Evolutionary conservation across 2,888 invertebrate species (phyloP), one percentile per base, ranked within the genome.

Genomic region (Choristoneura rosaceana): DNA sequence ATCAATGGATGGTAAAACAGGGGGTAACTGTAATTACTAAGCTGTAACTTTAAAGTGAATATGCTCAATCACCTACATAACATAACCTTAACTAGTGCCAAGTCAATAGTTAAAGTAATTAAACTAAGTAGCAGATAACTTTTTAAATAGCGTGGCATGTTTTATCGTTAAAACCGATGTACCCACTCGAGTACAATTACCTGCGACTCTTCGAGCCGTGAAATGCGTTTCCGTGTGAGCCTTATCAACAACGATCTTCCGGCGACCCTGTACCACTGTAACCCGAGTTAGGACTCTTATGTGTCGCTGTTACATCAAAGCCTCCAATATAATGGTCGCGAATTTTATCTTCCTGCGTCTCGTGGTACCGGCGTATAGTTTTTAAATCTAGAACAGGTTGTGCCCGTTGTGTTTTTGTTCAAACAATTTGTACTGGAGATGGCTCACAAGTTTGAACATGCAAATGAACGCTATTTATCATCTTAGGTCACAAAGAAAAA

Each of bases 401-500:
- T 55, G 68, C 47, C 62, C 34, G 68, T 59, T 66, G 65, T 66
- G 52, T 66, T 68, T 68, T 68, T 68, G 62, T 63, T 73, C 33
- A 71, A 73, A 74, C 76, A 73, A 74, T 76, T 75, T 75, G 47
- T 77, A 63, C 73, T 66, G 63, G 71, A 74, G 59, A 60, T 69
- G 63, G 62, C 73, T 71, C 75, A 76, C 73, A 76, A 78, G 76
- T 80, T 78, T 79, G 77, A 78, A 76, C 78, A 82, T 80, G 80
- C 75, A 80, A 84, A 86, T 85, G 82, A 83, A 82, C 81, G 73
- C 75, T 75, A 73, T 78, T 78, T 80, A 80, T 79, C 83, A 81
- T 80, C 81, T 86, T 81, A 83, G 87, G 85, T 87, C 78, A 82
- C 79, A 79, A 79, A 80, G 80, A 81, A 81, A 79, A 76, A 79